Conservation (phyloP, 30 jellyfish, hydroid and myxozoan genomes). For the Turritopsis rubra region DNA sequence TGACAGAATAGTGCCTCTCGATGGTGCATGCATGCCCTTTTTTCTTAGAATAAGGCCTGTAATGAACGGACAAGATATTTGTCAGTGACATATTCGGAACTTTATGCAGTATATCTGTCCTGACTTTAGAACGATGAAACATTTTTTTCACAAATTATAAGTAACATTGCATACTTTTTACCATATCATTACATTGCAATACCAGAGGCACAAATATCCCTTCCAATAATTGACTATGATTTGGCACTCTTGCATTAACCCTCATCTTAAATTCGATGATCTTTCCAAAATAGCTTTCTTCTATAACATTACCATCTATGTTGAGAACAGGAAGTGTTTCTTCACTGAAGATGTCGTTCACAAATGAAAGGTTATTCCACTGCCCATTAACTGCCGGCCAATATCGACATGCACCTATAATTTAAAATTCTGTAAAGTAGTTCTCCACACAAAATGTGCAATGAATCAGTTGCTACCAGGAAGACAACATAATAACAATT, state of each 20-base stretch:
- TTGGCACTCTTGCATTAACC: conserved; percentile 29
- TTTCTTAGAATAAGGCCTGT: too few relatives aligned
- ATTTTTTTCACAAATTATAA: too few relatives aligned
- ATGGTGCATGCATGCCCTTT: too few relatives aligned
- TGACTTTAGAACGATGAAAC: neutral
- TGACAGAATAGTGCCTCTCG: too few relatives aligned
- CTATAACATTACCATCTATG: neutral
- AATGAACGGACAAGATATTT: too few relatives aligned
- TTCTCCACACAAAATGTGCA: neutral
- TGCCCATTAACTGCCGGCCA: conserved; percentile 45
- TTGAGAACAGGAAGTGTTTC: neutral
- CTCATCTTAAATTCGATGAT: neutral
- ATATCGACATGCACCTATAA: conserved; percentile 27
- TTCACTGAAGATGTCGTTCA: conserved; percentile 19
- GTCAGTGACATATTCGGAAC: too few relatives aligned
- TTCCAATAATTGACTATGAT: conserved; percentile 30
- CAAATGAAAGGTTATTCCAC: conserved; percentile 32
- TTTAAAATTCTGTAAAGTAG: neutral
- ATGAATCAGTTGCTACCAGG: neutral
- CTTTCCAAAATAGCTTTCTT: neutral
- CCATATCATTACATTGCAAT: conserved; percentile 63
- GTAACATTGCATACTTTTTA: neutral
- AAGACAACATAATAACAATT: neutral
- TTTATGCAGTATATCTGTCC: neutral
- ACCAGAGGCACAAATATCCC: conserved; percentile 53